Conservation (phyloP, 2,797 vertebrate species). For the Iguana delicatissima region DNA sequence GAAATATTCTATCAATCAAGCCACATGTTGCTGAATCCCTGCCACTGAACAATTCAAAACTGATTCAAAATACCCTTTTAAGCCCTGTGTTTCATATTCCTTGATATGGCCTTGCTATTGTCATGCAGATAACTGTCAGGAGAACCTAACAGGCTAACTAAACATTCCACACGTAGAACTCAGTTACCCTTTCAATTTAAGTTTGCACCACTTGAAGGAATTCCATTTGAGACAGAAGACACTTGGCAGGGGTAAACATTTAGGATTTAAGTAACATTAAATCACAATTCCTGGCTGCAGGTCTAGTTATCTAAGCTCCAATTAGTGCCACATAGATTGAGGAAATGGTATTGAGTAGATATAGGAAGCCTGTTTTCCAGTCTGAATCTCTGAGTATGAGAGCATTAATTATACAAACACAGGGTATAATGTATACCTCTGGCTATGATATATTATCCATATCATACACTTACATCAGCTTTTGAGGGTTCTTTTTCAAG, state of each 20-base stretch:
- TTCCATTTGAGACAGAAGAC: not conserved
- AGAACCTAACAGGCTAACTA: not conserved
- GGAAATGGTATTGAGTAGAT: too few relatives aligned
- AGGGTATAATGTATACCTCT: too few relatives aligned
- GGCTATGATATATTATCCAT: too few relatives aligned
- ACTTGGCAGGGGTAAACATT: not conserved
- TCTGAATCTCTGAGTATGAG: not conserved
- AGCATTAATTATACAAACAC: not conserved
- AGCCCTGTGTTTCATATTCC: not conserved
- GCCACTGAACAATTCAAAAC: not conserved
- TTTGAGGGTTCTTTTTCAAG: not conserved
- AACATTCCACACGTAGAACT: not conserved
- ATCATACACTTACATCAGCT: not conserved
- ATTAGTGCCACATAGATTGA: not conserved
- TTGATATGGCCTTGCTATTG: not conserved
- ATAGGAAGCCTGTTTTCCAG: not conserved
- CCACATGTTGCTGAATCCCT: not conserved
- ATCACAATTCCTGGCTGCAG: not conserved
- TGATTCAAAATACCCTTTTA: not conserved
- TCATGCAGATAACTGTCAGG: not conserved
- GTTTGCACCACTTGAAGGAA: not conserved
- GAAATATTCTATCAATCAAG: not conserved
- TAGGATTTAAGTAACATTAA: not conserved
- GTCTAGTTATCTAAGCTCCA: not conserved
- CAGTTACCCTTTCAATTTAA: not conserved